These are phyloP conservation scores for Arctocebus calabarensis DNA, from an alignment of 2,797 vertebrate genomes.

Conservation along the genomic window DNA sequence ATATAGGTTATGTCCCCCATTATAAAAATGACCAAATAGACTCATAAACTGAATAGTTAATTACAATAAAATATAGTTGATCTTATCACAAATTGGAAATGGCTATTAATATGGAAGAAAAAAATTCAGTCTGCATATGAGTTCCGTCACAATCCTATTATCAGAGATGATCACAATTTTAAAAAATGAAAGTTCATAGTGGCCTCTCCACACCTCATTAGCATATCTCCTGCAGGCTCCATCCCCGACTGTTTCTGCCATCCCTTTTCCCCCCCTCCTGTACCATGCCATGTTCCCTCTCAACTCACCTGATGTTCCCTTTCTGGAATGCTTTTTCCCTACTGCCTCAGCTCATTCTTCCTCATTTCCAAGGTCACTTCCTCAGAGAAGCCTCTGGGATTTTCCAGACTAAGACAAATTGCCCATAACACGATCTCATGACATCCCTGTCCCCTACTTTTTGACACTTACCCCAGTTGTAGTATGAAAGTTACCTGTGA, in stretches of 20 bases:
- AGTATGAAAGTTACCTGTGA: neutral
- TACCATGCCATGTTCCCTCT: neutral
- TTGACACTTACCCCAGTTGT: neutral
- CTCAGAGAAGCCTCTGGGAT: neutral
- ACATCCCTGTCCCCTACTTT: neutral
- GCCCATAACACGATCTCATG: neutral
- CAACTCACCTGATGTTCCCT: neutral
- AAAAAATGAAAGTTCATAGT: neutral
- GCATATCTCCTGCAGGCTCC: neutral
- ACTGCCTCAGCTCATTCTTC: neutral
- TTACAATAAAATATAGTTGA: neutral
- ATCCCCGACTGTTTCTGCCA: neutral
- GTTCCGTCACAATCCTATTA: conserved; percentile 16
- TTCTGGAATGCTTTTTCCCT: neutral
- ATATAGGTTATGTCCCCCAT: neutral
- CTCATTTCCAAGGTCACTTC: neutral
- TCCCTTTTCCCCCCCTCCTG: neutral
- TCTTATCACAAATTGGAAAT: neutral
- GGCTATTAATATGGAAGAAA: conserved; percentile 21
- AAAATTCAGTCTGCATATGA: neutral
- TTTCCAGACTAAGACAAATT: neutral
- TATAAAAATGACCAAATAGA: neutral
- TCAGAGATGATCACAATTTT: neutral
- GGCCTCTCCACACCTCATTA: neutral
- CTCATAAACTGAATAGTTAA: neutral